Evolutionary conservation across 2,888 invertebrate genomes (phyloP), one percentile per base, ranked within the genome.

Genomic region (Flexamia atlantica): DNA sequence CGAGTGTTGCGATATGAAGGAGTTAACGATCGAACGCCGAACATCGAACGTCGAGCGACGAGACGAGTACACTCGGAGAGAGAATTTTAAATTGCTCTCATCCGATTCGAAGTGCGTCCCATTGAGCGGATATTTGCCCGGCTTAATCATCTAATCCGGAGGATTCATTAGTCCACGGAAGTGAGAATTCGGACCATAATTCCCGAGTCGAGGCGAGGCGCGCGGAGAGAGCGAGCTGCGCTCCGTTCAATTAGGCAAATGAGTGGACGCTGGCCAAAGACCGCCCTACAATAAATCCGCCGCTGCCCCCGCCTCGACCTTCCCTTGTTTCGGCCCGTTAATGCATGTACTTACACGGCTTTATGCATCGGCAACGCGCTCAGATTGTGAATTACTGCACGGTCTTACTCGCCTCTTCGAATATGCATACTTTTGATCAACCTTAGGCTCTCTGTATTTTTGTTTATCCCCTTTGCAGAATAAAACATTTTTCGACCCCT

Each of bases 231-330:
- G 42, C 64, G 7, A n/a, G 23, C 57, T 57, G 28, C 46, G 57
- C 23, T 68, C 17, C 83, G 83, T 81, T 84, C 85, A 85, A 85
- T 85, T 85, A 85, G 85, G 83, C 85, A 84, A 85, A 85, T 85
- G 85, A 85, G 83, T 74, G 84, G 81, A 80, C 30, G 60, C 64
- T 53, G 72, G 82, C 74, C 82, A 74, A 82, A 82, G 82, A 42
- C 72, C 50, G 53, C 76, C 46, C 60, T 72, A 53, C 70, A 70
- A 46, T 82, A 70, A 74, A 79, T 64, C 83, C 72, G 36, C 30
- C 40, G 36, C 68, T 3, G 2, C 30, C 36, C 36, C 46, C 46
- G 7, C n/a, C 57, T 57, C 57, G 64, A 1, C 4, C 64, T 30
- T 83, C 57, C 79, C 57, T 79, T 76, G 76, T 76, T 79, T 79